These are phyloP conservation scores for Coturnix japonica DNA, from an alignment of 2,113 vertebrate genomes.

Conservation along the genomic window DNA sequence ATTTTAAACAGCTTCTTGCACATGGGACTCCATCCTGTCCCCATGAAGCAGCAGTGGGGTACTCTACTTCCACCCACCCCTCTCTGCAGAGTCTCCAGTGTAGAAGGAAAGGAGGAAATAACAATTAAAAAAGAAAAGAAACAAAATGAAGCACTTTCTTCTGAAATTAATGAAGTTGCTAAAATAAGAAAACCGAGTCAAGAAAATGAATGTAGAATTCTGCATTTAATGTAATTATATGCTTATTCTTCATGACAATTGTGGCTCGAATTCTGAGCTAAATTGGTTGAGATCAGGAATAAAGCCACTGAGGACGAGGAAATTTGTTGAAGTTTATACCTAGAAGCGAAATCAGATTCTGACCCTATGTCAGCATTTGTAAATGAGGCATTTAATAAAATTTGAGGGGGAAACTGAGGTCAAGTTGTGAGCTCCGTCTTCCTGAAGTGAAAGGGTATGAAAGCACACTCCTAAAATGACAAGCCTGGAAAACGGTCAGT, in stretches of 20 bases:
- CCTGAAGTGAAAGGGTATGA: not conserved
- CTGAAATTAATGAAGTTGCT: not conserved
- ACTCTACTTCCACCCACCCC: not conserved
- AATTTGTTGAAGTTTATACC: constrained; percentile 35
- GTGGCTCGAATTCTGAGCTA: not conserved
- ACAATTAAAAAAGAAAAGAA: not conserved
- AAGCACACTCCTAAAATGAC: constrained; percentile 33
- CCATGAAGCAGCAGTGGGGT: not conserved
- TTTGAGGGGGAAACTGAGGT: constrained; percentile 27
- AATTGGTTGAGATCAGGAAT: not conserved
- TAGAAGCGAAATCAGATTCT: constrained; percentile 28
- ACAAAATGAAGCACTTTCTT: not conserved
- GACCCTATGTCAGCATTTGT: constrained; percentile 16
- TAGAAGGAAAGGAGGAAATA: not conserved
- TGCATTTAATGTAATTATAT: constrained; percentile 4
- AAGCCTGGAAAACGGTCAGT: not conserved
- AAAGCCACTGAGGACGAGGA: not conserved
- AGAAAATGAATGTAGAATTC: constrained; percentile 15
- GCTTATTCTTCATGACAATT: constrained; percentile 36
- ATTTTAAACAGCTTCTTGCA: not conserved
- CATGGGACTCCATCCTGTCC: not conserved
- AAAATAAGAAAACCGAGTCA: not conserved
- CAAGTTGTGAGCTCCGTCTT: not conserved
- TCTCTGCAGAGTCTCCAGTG: not conserved
- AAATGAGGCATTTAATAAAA: constrained; percentile 41